Base-by-base conservation (phyloP, 2,113 vertebrate species). In the Shinisaurus crocodilurus region DNA sequence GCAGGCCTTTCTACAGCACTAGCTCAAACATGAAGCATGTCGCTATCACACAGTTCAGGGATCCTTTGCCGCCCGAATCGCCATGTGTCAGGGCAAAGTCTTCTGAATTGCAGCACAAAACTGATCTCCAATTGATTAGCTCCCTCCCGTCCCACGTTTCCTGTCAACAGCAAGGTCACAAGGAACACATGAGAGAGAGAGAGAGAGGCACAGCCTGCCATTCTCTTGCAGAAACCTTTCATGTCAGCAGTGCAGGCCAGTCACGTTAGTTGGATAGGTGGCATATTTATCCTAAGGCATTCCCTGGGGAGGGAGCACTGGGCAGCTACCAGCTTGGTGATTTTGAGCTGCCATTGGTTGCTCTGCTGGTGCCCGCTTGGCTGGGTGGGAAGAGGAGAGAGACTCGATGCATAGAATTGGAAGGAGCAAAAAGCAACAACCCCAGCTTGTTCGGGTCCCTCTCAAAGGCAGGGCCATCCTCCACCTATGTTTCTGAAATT, bases 11-110 rank as follows among this genome's bases (percentile, higher is more conserved):
- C 27, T 45, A 54, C 29, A 67, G 63, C 83, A n/a, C 25, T 8
- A 43, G 7, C 65, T 7, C 43, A 54, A 15, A 23, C n/a, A 23
- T 43, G 13, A 40, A 82, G 37, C 23, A 50, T n/a, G n/a, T n/a
- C n/a, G n/a, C 6, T 27, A 20, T 29, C 45, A n/a, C 45, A 82
- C 29, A 74, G n/a, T 57, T 70, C 77, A 89, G 25, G 12, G 82
- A 79, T 20, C 16, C 43, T 77, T 77, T 37, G 20, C 72, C 43
- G n/a, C 70, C 50, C 32, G n/a, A 60, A 82, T 43, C 40, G 72
- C 87, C 43, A 89, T 6, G 0, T 89, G 86, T 90, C 80, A 63
- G 92, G 87, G 80, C 94, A 94, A 93, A 94, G 93, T 94, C 77
- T 91, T 86, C 15, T 40, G 13, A 85, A 1, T 45, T 63, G 15